Evolutionary conservation across 2,797 vertebrate species (phyloP), one percentile per base, ranked within the genome.

Genomic region (Phrynocephalus guinanensis): DNA sequence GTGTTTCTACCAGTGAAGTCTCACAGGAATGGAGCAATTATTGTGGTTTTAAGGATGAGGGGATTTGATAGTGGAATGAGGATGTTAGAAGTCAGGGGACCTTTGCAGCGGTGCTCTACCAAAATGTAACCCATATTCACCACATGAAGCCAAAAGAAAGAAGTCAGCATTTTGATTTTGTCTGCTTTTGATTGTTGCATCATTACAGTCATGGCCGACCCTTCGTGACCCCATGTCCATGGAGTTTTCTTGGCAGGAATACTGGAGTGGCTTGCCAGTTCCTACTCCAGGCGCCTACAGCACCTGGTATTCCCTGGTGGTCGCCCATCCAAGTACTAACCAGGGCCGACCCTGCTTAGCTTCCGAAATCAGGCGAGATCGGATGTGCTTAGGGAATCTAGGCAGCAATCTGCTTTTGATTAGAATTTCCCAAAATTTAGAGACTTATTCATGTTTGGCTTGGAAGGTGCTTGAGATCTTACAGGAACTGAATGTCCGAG

Each of bases 11-110:
- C 88, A 92, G 16, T 67, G 30, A 87, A 50, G 8, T 88, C 79
- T 92, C 44, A 70, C 73, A 84, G 83, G 13, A 92, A 93, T 90
- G 50, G 60, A 75, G 3, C 83, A 87, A 82, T 87, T 86, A 16
- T 91, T 77, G 6, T 4, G 2, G 30, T 68, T 88, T 1, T 90
- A 10, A 82, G 15, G 48, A 68, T 24, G 80, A 26, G 3, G 3
- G 18, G 5, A 33, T 18, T 15, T 20, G 71, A 73, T 73, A 73
- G 16, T 73, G 60, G 50, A 92, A 16, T 22, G 93, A 89, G 70
- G 66, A 3, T 1, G 2, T 38, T 89, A 68, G 76, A 52, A 86
- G 70, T 87, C 75, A 75, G 9, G 8, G 28, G 6, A 52, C 75
- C 76, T 30, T 6, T 73, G 11, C 16, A 6, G 16, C 5, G 30